These are phyloP conservation scores for Lanius collurio DNA, from an alignment of 2,113 vertebrate species.

Conservation along the genomic window DNA sequence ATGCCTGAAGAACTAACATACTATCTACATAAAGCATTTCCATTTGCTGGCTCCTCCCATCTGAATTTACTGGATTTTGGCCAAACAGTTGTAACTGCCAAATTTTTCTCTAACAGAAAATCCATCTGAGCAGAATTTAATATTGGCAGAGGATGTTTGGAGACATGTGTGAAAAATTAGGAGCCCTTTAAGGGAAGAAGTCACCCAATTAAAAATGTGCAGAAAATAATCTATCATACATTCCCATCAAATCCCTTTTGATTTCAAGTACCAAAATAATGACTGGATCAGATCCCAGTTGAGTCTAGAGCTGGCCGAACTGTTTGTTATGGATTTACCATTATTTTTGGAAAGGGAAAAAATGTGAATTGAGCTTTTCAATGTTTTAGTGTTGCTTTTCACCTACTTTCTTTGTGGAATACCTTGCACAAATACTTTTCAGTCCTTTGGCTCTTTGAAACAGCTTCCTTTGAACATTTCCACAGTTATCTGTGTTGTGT, in stretches of 20 bases:
- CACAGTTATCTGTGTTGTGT: background rate
- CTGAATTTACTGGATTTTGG: slow-evolving; percentile 25
- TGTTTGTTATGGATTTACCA: slow-evolving; percentile 34
- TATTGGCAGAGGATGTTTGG: slow-evolving; percentile 45
- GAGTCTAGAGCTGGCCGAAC: background rate
- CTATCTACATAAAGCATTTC: background rate
- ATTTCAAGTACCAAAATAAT: slow-evolving; percentile 53
- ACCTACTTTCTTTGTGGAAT: background rate
- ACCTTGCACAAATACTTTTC: background rate
- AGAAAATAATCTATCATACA: slow-evolving; percentile 45
- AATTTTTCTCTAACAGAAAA: slow-evolving; percentile 48
- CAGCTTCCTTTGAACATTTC: background rate
- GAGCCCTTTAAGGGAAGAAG: slow-evolving; percentile 40
- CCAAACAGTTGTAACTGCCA: slow-evolving; percentile 42
- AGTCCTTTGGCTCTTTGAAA: background rate
- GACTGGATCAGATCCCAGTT: slow-evolving; percentile 11
- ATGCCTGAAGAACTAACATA: background rate
- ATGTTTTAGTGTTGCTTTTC: background rate
- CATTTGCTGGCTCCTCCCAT: slow-evolving; percentile 33
- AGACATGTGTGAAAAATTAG: slow-evolving; percentile 66
- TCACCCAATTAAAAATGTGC: slow-evolving; percentile 49
- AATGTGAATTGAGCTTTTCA: background rate
- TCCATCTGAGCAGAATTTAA: slow-evolving; percentile 60
- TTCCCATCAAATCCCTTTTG: slow-evolving; percentile 49
- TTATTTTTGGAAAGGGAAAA: background rate